Percentiles rank a stretch among this genome's conserved stretches.
phyloP scores from a whole-genome alignment of 2,797 vertebrate genomes.

The Enteromius afrohamiltoni region DNA sequence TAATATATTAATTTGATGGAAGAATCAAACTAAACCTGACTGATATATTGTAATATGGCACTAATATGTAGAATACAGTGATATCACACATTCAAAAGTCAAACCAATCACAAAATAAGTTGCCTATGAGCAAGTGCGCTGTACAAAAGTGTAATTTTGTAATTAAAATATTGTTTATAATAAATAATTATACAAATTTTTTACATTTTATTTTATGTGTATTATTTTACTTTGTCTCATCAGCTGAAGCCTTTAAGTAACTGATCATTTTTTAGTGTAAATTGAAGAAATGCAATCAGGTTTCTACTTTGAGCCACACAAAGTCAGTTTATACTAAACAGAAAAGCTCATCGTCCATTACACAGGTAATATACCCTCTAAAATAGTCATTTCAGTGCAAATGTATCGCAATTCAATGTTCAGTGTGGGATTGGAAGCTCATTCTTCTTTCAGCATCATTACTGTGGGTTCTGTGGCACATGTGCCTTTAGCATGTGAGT shows the following conservation, averaged over 20 bases:
- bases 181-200: too few species aligned
- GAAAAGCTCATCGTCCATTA: neutral
- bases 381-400: neutral
- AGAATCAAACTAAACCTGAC: neutral
- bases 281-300: neutral
- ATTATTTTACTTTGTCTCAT: neutral
- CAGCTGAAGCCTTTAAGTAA: neutral
- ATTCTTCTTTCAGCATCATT: slow-evolving; percentile 38
- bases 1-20: neutral
- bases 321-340: slow-evolving; percentile 11
- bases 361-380: neutral
- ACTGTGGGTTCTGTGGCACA: slow-evolving; percentile 26
- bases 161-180: neutral
- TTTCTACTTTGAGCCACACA: neutral
- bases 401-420: neutral
- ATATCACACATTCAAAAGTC: neutral
- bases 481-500: slow-evolving; percentile 48
- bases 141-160: neutral
- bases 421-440: neutral
- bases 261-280: neutral
- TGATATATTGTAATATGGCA: neutral
- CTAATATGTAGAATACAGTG: neutral
- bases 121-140: neutral
- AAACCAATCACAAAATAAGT: neutral
- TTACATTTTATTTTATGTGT: neutral